Conservation (phyloP, 1,140 invertebrate species). For the Wiebesia pumilae region DNA sequence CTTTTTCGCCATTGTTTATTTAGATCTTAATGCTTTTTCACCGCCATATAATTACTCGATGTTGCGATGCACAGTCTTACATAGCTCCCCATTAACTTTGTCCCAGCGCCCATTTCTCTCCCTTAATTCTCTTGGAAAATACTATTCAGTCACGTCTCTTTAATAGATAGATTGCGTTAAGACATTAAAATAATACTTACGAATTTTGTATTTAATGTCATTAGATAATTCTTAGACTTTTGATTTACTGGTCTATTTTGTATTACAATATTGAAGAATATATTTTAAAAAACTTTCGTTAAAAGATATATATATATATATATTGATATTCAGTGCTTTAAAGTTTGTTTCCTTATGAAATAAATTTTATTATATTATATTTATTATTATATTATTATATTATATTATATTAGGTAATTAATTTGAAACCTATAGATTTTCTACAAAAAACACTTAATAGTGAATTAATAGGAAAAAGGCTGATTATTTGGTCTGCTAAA, state of each 20-base stretch:
- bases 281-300: too few relatives aligned
- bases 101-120: constrained; percentile 43
- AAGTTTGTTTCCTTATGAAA: too few relatives aligned
- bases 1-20: not conserved
- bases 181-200: constrained; percentile 34
- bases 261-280: not conserved
- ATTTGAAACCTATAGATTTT: too few relatives aligned
- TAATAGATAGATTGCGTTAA: constrained; percentile 32
- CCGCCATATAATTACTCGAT: constrained; percentile 32
- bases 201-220: constrained; percentile 33
- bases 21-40: constrained; percentile 36
- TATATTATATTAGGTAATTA: too few relatives aligned
- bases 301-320: too few relatives aligned
- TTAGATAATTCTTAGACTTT: constrained; percentile 3
- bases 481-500: too few relatives aligned
- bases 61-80: constrained; percentile 10
- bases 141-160: constrained; percentile 31
- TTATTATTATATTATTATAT: too few relatives aligned
- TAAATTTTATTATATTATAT: too few relatives aligned
- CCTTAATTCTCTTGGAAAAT: constrained; percentile 48
- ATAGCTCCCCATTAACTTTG: constrained; percentile 47
- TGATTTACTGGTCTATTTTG: not conserved
- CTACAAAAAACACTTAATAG: too few relatives aligned
- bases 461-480: too few relatives aligned
- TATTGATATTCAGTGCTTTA: too few relatives aligned